These are phyloP conservation scores for Clivina fossor DNA, from an alignment of 2,888 invertebrate genomes.

Conservation along the genomic window DNA sequence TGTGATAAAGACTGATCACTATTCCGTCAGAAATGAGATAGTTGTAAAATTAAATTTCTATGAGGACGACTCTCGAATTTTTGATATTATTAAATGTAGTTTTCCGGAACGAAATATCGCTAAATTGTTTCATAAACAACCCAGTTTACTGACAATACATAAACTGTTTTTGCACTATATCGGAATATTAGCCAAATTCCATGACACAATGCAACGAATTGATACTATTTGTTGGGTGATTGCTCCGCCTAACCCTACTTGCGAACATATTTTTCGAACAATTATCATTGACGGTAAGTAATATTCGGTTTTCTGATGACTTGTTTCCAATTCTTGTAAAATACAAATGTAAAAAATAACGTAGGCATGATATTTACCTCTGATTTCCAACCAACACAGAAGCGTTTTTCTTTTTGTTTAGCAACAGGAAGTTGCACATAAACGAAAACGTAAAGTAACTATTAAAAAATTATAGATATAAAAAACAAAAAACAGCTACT, in stretches of 20 bases:
- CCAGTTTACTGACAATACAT: neutral
- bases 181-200: neutral
- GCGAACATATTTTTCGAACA: slow-evolving; percentile 9
- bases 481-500: too few species aligned
- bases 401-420: too few species aligned
- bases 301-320: neutral
- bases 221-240: slow-evolving; percentile 22
- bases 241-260: slow-evolving; percentile 4
- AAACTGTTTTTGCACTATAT: slow-evolving; percentile 8
- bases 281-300: slow-evolving; percentile 24
- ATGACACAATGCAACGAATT: slow-evolving; percentile 16
- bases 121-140: neutral
- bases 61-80: neutral
- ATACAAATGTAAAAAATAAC: neutral
- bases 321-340: neutral
- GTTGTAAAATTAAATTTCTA: slow-evolving; percentile 13
- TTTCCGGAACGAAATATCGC: neutral
- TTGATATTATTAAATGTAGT: neutral
- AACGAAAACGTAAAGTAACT: too few species aligned
- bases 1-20: slow-evolving; percentile 4
- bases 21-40: neutral
- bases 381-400: neutral
- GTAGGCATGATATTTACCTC: too few species aligned
- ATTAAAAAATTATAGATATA: too few species aligned
- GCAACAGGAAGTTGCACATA: too few species aligned